These are phyloP conservation scores for Thamnophis elegans DNA, from an alignment of 2,797 vertebrate genomes.

Conservation along the genomic window DNA sequence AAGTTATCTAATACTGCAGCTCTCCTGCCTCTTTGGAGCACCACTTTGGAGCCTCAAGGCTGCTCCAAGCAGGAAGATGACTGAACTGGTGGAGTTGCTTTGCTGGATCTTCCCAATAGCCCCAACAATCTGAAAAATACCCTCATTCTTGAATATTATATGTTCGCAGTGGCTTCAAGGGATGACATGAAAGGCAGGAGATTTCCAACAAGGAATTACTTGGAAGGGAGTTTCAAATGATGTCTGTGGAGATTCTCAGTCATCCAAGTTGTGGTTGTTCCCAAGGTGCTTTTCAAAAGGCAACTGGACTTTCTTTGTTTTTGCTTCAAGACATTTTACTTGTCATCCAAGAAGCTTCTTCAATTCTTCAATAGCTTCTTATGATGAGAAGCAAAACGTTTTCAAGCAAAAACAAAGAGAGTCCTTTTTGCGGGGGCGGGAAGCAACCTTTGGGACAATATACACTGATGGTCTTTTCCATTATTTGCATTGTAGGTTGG, in stretches of 20 bases:
- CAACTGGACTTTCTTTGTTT: background rate
- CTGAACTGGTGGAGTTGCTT: background rate
- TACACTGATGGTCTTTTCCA: background rate
- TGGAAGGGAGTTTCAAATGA: background rate
- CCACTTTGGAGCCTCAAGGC: background rate
- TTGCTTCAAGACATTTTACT: background rate
- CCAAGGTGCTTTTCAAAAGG: no score
- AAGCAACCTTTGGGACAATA: background rate
- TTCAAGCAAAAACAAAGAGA: background rate
- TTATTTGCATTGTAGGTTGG: background rate
- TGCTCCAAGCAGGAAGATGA: background rate
- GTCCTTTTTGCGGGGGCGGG: background rate
- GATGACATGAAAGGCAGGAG: background rate
- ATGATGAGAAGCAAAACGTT: background rate
- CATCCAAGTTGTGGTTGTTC: no score
- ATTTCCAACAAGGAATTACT: background rate
- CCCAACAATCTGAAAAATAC: background rate
- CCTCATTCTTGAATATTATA: no score
- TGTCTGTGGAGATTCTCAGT: no score
- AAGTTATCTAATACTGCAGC: background rate
- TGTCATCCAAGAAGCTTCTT: background rate
- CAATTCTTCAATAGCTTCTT: no score
- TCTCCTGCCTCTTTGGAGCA: fast-evolving
- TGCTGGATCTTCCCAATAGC: background rate
- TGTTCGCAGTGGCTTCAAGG: background rate